Percentiles rank a stretch among this genome's conserved stretches.
Evolutionary conservation across 2,888 invertebrate species (phyloP).

Genomic region (Cyclophora punctaria): DNA sequence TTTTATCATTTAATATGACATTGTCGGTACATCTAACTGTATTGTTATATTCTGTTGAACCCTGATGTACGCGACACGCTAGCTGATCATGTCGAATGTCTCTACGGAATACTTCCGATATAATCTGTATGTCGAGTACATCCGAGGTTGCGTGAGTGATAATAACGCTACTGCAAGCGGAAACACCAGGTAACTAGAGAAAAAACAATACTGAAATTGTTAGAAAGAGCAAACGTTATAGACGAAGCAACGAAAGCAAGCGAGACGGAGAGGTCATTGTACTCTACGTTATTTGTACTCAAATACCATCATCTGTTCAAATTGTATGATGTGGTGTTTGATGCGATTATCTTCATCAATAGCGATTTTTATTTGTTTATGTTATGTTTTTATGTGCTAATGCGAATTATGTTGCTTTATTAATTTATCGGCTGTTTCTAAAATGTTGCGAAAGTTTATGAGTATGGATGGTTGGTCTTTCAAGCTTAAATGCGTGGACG

Average conservation of each 20-base stretch:
- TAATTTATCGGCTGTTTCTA: too few species aligned
- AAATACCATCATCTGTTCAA: neutral
- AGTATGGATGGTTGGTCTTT: too few species aligned
- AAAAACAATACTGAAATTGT: slow-evolving; percentile 21
- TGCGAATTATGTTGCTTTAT: neutral
- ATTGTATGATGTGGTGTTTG: neutral
- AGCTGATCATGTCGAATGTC: too few species aligned
- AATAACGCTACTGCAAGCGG: slow-evolving; percentile 30
- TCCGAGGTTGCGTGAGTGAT: slow-evolving; percentile 20
- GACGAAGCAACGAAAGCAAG: slow-evolving; percentile 23
- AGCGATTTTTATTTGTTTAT: neutral
- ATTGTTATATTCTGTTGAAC: too few species aligned
- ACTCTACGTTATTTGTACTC: slow-evolving; percentile 17
- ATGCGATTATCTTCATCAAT: neutral
- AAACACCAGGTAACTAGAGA: slow-evolving; percentile 26
- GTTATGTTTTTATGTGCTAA: neutral
- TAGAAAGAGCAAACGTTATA: slow-evolving; percentile 31
- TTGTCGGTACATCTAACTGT: too few species aligned
- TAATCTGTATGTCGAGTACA: too few species aligned
- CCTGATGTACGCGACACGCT: too few species aligned
- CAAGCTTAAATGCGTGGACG: too few species aligned
- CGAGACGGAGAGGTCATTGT: slow-evolving; percentile 36
- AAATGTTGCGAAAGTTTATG: too few species aligned
- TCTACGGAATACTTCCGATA: too few species aligned
- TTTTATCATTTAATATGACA: too few species aligned